Conservation (phyloP, 2,113 vertebrate genomes). For the Pelvicachromis taeniatus region DNA sequence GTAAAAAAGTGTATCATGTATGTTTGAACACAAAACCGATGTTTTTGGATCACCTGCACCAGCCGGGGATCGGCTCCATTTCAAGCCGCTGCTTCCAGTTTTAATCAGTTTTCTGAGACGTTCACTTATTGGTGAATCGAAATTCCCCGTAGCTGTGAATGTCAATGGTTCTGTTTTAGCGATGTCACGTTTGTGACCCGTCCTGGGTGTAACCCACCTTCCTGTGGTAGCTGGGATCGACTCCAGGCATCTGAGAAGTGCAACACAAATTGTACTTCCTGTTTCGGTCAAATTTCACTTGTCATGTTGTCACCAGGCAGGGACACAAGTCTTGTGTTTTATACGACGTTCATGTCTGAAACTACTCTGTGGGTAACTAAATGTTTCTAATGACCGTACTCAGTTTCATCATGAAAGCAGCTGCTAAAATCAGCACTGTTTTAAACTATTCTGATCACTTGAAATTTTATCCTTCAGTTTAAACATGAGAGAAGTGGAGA, state of each 20-base stretch:
- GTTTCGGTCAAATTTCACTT: not conserved
- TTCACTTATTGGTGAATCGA: not conserved
- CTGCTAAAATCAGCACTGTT: not conserved
- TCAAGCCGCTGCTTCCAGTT: not conserved
- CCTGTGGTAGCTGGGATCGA: not conserved
- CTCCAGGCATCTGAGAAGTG: not conserved
- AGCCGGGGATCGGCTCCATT: too few species aligned
- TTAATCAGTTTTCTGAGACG: not conserved
- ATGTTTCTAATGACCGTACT: not conserved
- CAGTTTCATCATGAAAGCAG: not conserved
- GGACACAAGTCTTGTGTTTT: not conserved
- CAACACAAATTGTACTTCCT: not conserved
- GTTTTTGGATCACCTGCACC: fast-evolving
- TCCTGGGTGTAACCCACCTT: not conserved
- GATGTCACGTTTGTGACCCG: fast-evolving
- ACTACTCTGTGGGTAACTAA: not conserved
- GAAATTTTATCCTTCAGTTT: not conserved
- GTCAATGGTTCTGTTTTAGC: not conserved
- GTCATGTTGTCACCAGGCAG: not conserved
- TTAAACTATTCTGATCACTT: not conserved
- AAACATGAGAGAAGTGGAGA: not conserved
- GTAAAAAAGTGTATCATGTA: not conserved
- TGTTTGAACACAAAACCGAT: not conserved
- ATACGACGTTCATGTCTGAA: fast-evolving
- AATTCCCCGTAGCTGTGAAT: not conserved